phyloP scores from a whole-genome alignment of 2,797 vertebrate genomes.

The Crenuchus spilurus region DNA sequence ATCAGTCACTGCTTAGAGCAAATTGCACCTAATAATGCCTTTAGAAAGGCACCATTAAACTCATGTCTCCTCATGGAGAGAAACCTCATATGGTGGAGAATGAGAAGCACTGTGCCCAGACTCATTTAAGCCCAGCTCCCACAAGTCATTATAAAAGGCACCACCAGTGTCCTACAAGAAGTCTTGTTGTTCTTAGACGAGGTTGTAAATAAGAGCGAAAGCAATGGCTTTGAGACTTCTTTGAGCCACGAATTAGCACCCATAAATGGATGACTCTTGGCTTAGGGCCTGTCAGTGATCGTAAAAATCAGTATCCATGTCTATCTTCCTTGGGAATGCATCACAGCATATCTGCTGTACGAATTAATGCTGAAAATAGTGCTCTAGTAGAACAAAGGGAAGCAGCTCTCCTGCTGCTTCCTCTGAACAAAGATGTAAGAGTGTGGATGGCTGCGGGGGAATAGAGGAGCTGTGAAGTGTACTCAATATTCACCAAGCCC shows the following conservation, averaged over 20 bases:
- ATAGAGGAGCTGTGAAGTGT: constrained; percentile 41
- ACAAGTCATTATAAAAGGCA: constrained; percentile 56
- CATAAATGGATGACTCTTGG: constrained; percentile 18
- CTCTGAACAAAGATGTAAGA: constrained; percentile 39
- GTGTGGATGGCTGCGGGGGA: constrained; percentile 26
- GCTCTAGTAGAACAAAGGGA: constrained; percentile 39
- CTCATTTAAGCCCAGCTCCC: constrained; percentile 51
- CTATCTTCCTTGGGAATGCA: constrained; percentile 39
- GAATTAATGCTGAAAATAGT: constrained; percentile 30
- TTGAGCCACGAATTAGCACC: constrained; percentile 35
- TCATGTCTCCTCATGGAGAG: constrained; percentile 51
- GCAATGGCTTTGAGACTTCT: constrained; percentile 16
- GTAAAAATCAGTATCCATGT: constrained; percentile 39
- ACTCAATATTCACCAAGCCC: constrained; percentile 31
- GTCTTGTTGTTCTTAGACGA: constrained; percentile 22
- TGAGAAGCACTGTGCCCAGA: constrained; percentile 26
- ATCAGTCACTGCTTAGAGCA: constrained; percentile 88
- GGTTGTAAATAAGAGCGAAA: constrained; percentile 37
- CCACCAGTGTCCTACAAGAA: constrained; percentile 13
- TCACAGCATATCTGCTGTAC: constrained; percentile 23
- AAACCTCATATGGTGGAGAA: constrained; percentile 34
- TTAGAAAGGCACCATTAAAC: constrained; percentile 74
- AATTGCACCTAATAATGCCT: constrained; percentile 80
- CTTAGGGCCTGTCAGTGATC: constrained; percentile 20
- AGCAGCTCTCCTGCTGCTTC: constrained; percentile 39